Percentiles rank a stretch among this genome's conserved stretches.
Conservation (phyloP, 35 echinoderm and acorn worm species). For the Lytechinus variegatus region DNA sequence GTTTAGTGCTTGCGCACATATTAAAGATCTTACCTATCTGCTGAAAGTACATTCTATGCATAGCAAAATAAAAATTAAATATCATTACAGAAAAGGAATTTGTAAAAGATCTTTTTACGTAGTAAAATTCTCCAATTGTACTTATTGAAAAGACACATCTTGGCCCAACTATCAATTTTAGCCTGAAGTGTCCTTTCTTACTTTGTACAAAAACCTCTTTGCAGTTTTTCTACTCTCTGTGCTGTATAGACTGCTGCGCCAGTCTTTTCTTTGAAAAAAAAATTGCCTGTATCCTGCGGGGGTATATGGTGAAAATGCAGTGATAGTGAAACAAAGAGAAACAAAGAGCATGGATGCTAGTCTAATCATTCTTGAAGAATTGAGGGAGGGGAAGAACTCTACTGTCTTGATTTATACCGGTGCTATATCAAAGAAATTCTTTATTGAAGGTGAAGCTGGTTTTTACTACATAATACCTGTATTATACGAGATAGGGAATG, state of each 20-base stretch:
- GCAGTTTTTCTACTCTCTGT: slow-evolving; percentile 28
- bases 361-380: background rate
- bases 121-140: too few species aligned
- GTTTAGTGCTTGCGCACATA: too few species aligned
- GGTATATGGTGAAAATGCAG: background rate
- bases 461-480: background rate
- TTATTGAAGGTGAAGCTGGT: background rate
- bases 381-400: background rate
- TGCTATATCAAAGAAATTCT: slow-evolving; percentile 13
- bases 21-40: too few species aligned
- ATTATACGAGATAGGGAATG: background rate
- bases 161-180: background rate
- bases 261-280: background rate
- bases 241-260: slow-evolving; percentile 22
- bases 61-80: too few species aligned
- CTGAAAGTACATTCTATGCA: too few species aligned
- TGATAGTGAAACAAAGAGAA: background rate
- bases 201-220: slow-evolving; percentile 30
- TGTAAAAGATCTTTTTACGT: too few species aligned
- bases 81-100: too few species aligned
- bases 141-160: too few species aligned
- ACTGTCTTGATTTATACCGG: background rate
- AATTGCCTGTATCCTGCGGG: background rate
- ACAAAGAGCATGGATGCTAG: background rate
- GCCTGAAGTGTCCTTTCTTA: slow-evolving; percentile 38